phyloP scores from a whole-genome alignment of 1,140 invertebrate genomes.

The Choristoneura fumiferana region DNA sequence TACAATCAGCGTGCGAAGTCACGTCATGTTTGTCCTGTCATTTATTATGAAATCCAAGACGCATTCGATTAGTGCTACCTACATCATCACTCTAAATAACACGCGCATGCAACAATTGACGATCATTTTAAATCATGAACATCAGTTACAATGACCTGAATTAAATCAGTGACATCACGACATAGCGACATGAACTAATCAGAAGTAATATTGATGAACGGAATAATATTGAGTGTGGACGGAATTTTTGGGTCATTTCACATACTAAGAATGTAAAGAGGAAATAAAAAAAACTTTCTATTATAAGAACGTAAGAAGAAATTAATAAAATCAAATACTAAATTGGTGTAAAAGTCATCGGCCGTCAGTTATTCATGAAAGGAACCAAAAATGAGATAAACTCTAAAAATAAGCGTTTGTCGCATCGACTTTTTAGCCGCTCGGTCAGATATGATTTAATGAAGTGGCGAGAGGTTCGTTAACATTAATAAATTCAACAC shows the following conservation, averaged over 20 bases:
- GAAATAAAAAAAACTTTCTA: no score
- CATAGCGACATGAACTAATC: no score
- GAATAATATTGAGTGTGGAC: no score
- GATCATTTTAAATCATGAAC: slow-evolving; percentile 15
- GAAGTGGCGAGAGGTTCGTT: slow-evolving; percentile 61
- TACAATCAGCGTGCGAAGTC: slow-evolving; percentile 74
- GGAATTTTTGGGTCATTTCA: no score
- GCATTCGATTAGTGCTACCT: slow-evolving; percentile 53
- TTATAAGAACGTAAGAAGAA: no score
- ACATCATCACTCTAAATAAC: slow-evolving; percentile 47
- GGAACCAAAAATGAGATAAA: not conserved
- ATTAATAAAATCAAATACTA: no score
- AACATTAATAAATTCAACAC: slow-evolving; percentile 67
- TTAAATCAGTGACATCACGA: not conserved
- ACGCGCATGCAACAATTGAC: slow-evolving; percentile 30
- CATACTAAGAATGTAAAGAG: no score
- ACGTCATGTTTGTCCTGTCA: slow-evolving; percentile 51
- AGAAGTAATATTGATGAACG: no score
- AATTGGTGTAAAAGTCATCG: no score
- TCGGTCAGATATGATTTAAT: slow-evolving; percentile 72
- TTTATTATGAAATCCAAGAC: slow-evolving; percentile 59
- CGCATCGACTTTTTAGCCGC: slow-evolving; percentile 56
- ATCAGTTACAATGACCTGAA: not conserved
- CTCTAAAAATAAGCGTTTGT: slow-evolving; percentile 59
- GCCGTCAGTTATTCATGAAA: no score